phyloP scores from a whole-genome alignment of 2,113 vertebrate species.

The Azemiops feae region DNA sequence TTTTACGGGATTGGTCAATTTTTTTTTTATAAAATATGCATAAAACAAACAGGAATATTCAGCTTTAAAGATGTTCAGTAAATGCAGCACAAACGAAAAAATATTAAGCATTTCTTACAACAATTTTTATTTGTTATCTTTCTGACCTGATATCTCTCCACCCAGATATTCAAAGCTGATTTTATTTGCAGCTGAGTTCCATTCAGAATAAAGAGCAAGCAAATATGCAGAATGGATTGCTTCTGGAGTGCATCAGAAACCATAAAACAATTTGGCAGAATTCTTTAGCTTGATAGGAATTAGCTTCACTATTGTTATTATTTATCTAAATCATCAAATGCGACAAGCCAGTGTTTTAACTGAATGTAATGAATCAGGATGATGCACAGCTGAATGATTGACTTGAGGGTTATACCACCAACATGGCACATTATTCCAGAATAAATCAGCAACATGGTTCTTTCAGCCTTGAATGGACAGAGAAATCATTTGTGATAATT shows the following conservation, averaged over 20 bases:
- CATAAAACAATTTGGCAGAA: neutral
- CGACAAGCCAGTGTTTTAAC: constrained; percentile 3
- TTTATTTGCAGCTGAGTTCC: neutral
- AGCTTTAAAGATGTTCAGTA: neutral
- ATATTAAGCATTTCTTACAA: neutral
- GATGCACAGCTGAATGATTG: neutral
- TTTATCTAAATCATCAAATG: neutral
- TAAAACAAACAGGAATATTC: neutral
- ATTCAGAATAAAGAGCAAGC: neutral
- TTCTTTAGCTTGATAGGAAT: neutral
- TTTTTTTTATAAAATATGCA: neutral
- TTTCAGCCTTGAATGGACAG: neutral
- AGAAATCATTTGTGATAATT: neutral
- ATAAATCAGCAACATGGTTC: neutral
- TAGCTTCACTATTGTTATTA: neutral
- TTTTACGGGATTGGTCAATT: neutral
- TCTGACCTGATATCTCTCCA: neutral
- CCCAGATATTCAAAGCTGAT: neutral
- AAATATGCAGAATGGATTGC: neutral
- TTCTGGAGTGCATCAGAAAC: neutral
- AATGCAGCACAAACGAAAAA: neutral
- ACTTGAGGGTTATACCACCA: neutral
- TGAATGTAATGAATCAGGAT: neutral
- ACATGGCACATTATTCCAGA: neutral
- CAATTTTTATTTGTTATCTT: neutral